A percentile compares a stretch with the other conserved stretches of the same genome.
These are phyloP conservation scores for Chaetophractus vellerosus DNA, from an alignment of 2,797 vertebrate genomes.

Conservation along the genomic window DNA sequence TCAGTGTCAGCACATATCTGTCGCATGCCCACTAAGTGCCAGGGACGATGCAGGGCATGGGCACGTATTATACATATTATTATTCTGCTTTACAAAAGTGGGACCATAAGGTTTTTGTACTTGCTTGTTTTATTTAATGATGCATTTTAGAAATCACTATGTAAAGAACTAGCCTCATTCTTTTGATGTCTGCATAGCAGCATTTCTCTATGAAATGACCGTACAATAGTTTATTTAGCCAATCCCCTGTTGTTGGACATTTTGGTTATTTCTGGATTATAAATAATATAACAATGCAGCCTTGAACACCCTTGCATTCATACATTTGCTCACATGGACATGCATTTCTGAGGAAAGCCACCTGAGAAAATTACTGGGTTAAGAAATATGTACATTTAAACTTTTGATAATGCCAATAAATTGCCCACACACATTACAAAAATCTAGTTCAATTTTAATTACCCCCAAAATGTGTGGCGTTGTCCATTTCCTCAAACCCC, in stretches of 20 bases:
- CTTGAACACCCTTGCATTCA: neutral
- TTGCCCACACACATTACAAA: neutral
- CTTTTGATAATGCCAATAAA: neutral
- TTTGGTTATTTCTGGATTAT: neutral
- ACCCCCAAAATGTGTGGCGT: neutral
- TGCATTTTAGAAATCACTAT: neutral
- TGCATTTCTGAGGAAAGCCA: neutral
- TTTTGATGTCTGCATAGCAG: neutral
- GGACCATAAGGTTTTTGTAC: neutral
- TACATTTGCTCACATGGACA: neutral
- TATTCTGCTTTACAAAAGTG: neutral
- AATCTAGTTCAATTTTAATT: neutral
- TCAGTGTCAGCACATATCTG: fast-evolving
- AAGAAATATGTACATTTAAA: neutral
- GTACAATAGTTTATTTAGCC: neutral
- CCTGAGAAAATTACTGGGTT: neutral
- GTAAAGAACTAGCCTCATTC: neutral
- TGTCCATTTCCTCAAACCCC: neutral
- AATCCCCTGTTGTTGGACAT: neutral
- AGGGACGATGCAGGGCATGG: neutral
- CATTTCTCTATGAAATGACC: neutral
- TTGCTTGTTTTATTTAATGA: neutral
- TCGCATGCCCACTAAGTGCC: fast-evolving
- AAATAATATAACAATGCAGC: neutral
- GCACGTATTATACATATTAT: fast-evolving